Percentiles rank a stretch among this genome's conserved stretches.
phyloP scores from a whole-genome alignment of 1,140 invertebrate species.

The Stegodyphus dumicola region DNA sequence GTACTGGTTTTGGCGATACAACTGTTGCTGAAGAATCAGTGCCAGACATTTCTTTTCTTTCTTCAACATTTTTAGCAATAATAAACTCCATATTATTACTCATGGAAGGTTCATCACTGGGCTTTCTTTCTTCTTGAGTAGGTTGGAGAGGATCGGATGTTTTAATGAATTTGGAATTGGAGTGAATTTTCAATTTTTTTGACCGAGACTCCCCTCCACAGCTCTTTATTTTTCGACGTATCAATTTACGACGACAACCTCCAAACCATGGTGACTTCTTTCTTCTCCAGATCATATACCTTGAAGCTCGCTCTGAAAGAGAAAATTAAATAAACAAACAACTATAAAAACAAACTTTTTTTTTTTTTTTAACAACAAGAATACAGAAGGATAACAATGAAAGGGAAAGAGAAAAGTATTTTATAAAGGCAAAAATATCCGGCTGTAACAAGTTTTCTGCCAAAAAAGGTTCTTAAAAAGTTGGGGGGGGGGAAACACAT shows the following conservation, averaged over 20 bases:
- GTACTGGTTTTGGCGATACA: slow-evolving; percentile 25
- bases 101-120: slow-evolving; percentile 8
- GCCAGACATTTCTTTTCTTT: slow-evolving; percentile 35
- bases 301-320: slow-evolving; percentile 12
- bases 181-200: slow-evolving; percentile 33
- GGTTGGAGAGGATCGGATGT: slow-evolving; percentile 51
- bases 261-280: slow-evolving; percentile 54
- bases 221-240: slow-evolving; percentile 46
- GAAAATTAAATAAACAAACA: not conserved
- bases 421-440: too few species aligned
- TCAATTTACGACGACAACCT: slow-evolving; percentile 34
- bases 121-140: slow-evolving; percentile 23
- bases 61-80: slow-evolving; percentile 18
- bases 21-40: slow-evolving; percentile 47
- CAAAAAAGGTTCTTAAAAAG: too few species aligned
- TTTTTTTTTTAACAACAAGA: too few species aligned
- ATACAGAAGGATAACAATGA: too few species aligned
- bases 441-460: too few species aligned
- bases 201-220: not conserved
- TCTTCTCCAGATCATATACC: slow-evolving; percentile 46
- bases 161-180: slow-evolving; percentile 45
- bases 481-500: too few species aligned
- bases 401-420: too few species aligned
- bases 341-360: too few species aligned
- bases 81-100: slow-evolving; percentile 33